Base-by-base conservation (phyloP, 2,113 vertebrate genomes). In the Petrocephalus microphthalmus region DNA sequence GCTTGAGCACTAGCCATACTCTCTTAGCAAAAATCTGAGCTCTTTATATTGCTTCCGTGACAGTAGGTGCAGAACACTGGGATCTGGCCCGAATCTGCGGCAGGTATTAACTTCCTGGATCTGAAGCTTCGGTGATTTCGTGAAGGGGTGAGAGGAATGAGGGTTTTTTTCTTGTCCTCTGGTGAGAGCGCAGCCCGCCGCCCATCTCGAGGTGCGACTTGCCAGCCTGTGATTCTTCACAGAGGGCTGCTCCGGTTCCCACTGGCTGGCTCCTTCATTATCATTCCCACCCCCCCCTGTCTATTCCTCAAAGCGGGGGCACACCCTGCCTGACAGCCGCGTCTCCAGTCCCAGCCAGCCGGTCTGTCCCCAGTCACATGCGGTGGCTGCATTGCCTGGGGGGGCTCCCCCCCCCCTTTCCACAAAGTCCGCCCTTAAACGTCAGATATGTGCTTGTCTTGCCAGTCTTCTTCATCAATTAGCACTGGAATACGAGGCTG, bases 241-340 rank as follows among this genome's bases (percentile, higher is more conserved):
- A 89, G 90, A 91, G 93, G 91, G 78, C 56, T 67, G 78, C 71
- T 81, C 89, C 86, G 91, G 91, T 91, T 92, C 92, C 92, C 90
- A 92, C 93, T 93, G 88, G 91, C 93, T 92, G 91, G 52, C 92
- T 92, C 91, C 90, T 94, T 94, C 94, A 95, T 95, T 95, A 93
- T 94, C 92, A 95, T 94, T 94, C 94, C 22, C 52, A 13, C 52
- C 56, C 56, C 93, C 94, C 93, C 94, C 93, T 91, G 89, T 93
- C 92, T 92, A 92, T 90, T 89, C 89, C 90, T 93, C 91, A 89
- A 91, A 93, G 90, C 91, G 92, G 92, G 91, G 78, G 92, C 92
- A 90, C 91, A 89, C 94, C 92, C 93, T 93, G 92, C 93, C 93
- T 94, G 91, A 92, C 93, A 94, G 94, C 94, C 94, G 95, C 93